phyloP scores from a whole-genome alignment of 2,113 vertebrate species.

The Percopsis transmontana region DNA sequence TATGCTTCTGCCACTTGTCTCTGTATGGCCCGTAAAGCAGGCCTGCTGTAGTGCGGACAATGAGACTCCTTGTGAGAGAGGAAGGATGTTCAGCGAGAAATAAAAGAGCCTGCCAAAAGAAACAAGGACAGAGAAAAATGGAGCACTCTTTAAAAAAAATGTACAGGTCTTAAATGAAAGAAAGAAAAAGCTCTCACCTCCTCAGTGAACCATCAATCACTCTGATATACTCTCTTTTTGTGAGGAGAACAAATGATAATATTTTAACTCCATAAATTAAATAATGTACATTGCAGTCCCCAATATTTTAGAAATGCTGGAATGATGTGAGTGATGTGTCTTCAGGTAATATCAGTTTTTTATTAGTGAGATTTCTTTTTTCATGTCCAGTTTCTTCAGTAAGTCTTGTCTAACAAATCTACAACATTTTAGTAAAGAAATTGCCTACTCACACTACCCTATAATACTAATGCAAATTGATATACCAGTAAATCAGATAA shows the following conservation, averaged over 20 bases:
- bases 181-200: constrained; percentile 47
- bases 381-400: neutral
- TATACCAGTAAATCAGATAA: too few species aligned
- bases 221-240: constrained; percentile 16
- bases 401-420: too few species aligned
- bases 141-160: constrained; percentile 33
- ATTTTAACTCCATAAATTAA: constrained; percentile 52
- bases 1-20: constrained; percentile 67
- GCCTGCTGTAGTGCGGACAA: constrained; percentile 52
- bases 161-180: constrained; percentile 56
- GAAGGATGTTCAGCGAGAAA: constrained; percentile 57
- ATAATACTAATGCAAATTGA: too few species aligned
- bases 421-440: neutral
- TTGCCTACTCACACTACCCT: neutral
- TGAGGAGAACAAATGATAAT: constrained; percentile 45
- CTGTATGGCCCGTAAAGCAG: constrained; percentile 56
- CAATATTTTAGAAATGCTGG: neutral
- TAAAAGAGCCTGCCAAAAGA: constrained; percentile 56
- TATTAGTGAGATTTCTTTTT: neutral
- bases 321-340: neutral
- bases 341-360: neutral
- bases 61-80: constrained; percentile 59
- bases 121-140: constrained; percentile 55
- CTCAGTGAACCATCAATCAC: constrained; percentile 54
- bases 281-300: constrained; percentile 9